Percentiles rank a stretch among this genome's conserved stretches.
Conservation (phyloP, 2,113 vertebrate genomes). For the Tupaia chinensis region DNA sequence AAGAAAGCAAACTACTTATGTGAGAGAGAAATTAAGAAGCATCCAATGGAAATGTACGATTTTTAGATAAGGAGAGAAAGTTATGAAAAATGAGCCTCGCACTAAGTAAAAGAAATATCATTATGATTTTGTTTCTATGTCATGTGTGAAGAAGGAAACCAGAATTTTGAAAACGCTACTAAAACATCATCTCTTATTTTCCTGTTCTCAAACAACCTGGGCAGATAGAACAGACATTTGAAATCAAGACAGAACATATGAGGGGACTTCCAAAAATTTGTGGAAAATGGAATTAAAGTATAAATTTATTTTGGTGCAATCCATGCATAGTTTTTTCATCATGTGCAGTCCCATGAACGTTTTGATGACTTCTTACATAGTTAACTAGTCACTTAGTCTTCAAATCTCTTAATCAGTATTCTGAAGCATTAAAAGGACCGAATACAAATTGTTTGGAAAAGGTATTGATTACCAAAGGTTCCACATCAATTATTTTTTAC, state of each 20-base stretch:
- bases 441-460: background rate
- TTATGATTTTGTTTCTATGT: slow-evolving; percentile 20
- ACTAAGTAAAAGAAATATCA: background rate
- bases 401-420: background rate
- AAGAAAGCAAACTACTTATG: background rate
- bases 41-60: background rate
- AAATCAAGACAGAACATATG: background rate
- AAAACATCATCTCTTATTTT: slow-evolving; percentile 1
- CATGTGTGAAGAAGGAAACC: background rate
- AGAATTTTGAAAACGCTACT: slow-evolving; percentile 42
- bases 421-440: background rate
- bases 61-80: slow-evolving; percentile 46
- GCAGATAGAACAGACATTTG: background rate
- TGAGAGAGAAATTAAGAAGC: background rate
- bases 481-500: background rate
- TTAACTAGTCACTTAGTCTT: background rate
- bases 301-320: too few relatives aligned
- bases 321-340: too few relatives aligned
- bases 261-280: too few relatives aligned
- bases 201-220: background rate
- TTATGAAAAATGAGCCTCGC: slow-evolving; percentile 22
- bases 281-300: too few relatives aligned
- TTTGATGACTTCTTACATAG: background rate
- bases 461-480: background rate
- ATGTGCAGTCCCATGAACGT: too few relatives aligned